phyloP scores from a whole-genome alignment of 2,888 invertebrate species.

The Morpho deidamia region DNA sequence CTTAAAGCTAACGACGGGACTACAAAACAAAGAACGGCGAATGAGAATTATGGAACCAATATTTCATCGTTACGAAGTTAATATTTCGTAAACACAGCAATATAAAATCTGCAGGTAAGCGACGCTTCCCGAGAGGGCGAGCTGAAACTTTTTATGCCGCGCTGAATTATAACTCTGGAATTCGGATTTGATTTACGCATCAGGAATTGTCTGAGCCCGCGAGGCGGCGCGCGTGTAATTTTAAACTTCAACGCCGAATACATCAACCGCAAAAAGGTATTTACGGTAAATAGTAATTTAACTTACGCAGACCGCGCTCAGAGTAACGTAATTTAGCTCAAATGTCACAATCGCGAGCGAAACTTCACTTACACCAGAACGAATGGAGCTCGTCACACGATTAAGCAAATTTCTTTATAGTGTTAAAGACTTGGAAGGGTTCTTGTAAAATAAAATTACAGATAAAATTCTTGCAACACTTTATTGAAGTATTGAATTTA shows the following conservation, averaged over 20 bases:
- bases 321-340: too few species aligned
- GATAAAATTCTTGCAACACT: too few species aligned
- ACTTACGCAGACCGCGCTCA: too few species aligned
- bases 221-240: background rate
- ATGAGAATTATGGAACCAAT: conserved; percentile 5
- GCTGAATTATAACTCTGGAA: background rate
- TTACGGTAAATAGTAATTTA: too few species aligned
- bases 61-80: conserved; percentile 7
- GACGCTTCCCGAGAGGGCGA: background rate
- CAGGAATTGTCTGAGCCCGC: background rate
- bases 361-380: too few species aligned
- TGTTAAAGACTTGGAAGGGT: too few species aligned
- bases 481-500: too few species aligned
- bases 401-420: too few species aligned
- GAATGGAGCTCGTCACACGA: too few species aligned
- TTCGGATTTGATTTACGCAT: background rate
- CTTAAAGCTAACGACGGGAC: background rate
- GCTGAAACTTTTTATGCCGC: background rate
- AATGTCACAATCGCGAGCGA: too few species aligned
- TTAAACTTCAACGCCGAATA: background rate
- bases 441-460: too few species aligned
- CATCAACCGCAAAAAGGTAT: background rate
- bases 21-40: background rate
- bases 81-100: conserved; percentile 5
- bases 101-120: background rate